Evolutionary conservation across 37 sponge, comb jelly and placozoan species (phyloP).

Genomic region (Haliclona indistincta): DNA sequence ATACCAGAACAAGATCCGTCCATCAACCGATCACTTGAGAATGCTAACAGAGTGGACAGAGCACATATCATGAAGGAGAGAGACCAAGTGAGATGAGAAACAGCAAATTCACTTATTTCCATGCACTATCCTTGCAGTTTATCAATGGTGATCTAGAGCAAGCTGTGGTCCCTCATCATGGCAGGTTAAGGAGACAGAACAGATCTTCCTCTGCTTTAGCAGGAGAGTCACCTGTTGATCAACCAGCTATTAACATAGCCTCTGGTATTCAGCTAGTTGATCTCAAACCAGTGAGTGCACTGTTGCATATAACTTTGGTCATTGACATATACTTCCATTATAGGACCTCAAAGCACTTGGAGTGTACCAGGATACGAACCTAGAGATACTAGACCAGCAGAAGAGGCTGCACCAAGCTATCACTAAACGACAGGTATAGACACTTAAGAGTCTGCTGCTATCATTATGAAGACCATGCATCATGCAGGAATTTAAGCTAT

Average conservation of each 20-base stretch:
- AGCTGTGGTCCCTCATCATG: not conserved
- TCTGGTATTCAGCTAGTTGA: not conserved
- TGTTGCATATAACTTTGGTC: not conserved
- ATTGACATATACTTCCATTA: not conserved
- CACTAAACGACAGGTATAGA: not conserved
- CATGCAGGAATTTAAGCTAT: not conserved
- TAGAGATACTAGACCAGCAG: not conserved
- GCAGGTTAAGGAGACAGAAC: not conserved
- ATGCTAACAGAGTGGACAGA: not conserved
- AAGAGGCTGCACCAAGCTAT: conserved; percentile 7
- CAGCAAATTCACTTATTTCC: not conserved
- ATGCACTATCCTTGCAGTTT: not conserved
- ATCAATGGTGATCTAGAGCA: not conserved
- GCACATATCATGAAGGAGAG: conserved; percentile 6
- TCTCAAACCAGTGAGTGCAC: not conserved
- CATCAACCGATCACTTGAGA: not conserved
- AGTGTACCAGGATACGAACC: not conserved
- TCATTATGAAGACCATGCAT: too few species aligned
- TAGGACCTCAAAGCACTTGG: conserved; percentile 3
- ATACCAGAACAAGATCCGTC: not conserved
- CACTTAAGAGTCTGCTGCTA: not conserved
- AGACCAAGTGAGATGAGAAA: not conserved
- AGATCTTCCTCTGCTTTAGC: too few species aligned
- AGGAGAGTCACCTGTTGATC: not conserved
- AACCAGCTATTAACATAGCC: too few species aligned